Evolutionary conservation across 1,140 invertebrate genomes (phyloP), one percentile per base, ranked within the genome.

Genomic region (Diachasmimorpha longicaudata): DNA sequence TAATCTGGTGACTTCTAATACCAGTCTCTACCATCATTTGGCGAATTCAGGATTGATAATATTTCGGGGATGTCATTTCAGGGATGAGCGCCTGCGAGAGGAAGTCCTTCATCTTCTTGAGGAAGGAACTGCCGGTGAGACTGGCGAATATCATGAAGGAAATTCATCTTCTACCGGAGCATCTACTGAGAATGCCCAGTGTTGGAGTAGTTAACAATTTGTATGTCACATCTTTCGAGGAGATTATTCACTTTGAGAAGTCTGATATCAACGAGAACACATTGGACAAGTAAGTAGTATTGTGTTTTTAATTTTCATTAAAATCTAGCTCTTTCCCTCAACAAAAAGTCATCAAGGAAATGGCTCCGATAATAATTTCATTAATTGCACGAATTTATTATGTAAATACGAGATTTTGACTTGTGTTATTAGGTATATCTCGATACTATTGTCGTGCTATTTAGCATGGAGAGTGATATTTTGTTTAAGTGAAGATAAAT

Each of bases 121-220:
- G 96, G 55, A 97, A 98, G 86, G 98, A 99, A 89, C 87, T 99
- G 63, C 97, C 97, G 1, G 97, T 99, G 1, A 91, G 98, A 66
- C 89, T 99, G 79, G 97, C 98, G 8, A 99, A 99, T 85, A 99
- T 99, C 78, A 99, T 99, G 97, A 98, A 98, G 87, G 98, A 99
- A 89, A 98, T 99, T 82, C 95, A 96, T 58, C 87, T 98, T 31
- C 88, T 99, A 14, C 98, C 98, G 0, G 95, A 97, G 71, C 95
- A 95, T 83, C 90, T 99, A 8, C 89, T 98, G 1, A 90, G 92
- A 74, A 98, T 96, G 93, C 96, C 96, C 0, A 98, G 96, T 0
- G 96, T 98, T 5, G 91, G 92, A 14, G 91, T 96, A 68, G 96
- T 99, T 23, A 95, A 95, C 86, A 93, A 95, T 85, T 96, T 97